Evolutionary conservation across 2,113 vertebrate genomes (phyloP), one percentile per base, ranked within the genome.

Genomic region (Andinoacara biseriatus): DNA sequence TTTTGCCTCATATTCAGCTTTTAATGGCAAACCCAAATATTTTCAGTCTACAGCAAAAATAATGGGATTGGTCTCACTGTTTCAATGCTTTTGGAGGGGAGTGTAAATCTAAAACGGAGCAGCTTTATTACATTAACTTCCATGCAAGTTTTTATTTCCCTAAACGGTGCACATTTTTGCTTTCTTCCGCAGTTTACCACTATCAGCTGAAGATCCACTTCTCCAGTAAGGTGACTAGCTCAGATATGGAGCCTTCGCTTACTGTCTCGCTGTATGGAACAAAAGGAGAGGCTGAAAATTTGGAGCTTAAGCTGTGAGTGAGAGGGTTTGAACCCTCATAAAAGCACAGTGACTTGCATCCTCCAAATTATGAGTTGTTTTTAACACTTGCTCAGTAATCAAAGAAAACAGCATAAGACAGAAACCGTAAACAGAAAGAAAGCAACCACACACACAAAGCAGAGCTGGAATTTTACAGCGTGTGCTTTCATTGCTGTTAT

Each of bases 171-270:
- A 7, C 24, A 40, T 46, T 79, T 31, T 35, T 76, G 3, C 24
- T 87, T 26, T 59, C 17, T 7, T 7, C 89, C 72, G 15, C 88
- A 96, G 95, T 96, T 74, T 95, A 95, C 80, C 96, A 96, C 89
- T 96, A 96, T 69, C 96, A 96, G 90, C 79, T 96, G 88, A 96
- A 96, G 92, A 95, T 96, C n/a, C 94, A 95, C 75, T 95, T 96
- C 84, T 91, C 87, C 87, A 92, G 93, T 57, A 85, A 93, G 17
- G 61, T 89, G 54, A 94, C 93, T 43, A 83, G 38, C 2, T 92
- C 91, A 0, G 93, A 89, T 82, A 89, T 91, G 84, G 92, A 95
- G 74, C 89, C 94, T 1, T 91, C 89, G 0, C 80, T 96, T 38
- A 92, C 89, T 0, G 90, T 94, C 57, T 96, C 95, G 4, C 93